Base-by-base conservation (phyloP, 2,888 invertebrate species). In the Athrips mouffetella region DNA sequence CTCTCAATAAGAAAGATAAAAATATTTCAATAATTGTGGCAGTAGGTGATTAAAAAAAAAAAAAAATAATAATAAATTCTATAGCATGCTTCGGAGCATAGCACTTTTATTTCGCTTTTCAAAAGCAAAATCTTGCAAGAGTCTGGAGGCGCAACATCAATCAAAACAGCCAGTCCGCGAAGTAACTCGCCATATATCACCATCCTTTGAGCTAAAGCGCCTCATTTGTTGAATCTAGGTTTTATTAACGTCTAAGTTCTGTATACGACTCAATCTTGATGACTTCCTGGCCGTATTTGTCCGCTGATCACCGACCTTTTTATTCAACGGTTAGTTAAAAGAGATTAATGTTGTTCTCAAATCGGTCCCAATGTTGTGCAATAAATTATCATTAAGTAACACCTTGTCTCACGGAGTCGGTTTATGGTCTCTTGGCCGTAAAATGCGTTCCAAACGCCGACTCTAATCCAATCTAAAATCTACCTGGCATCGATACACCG, bases 321-420 rank as follows among this genome's bases (percentile, higher is more conserved):
- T 58, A 49, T 50, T 75, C 78, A 76, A 77, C 75, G 67, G 67
- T 71, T 76, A 67, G 73, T 85, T 81, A 81, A 70, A 58, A 61
- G 72, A 82, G 80, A 86, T 85, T 83, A 79, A 86, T 84, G 79
- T 55, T 73, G 74, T 81, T 77, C 67, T 79, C 76, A 76, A 79
- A 71, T 72, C 64, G 63, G 62, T 52, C 67, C 62, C 70, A 64
- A 64, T 72, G 77, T 77, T 74, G 72, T 70, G 81, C 84, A 82
- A 84, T 87, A 87, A 84, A 87, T 87, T 84, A 83, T 70, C 76
- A 80, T 84, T 83, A 84, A 85, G 76, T 84, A 84, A 84, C 84
- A 82, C 79, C 77, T 80, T 78, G 77, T 76, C 76, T 71, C 73
- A 67, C 67, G 69, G 63, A 65, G 63, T 55, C 59, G 59, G 65